phyloP scores from a whole-genome alignment of 2,888 invertebrate genomes.

The Chrysopilus asiliformis region DNA sequence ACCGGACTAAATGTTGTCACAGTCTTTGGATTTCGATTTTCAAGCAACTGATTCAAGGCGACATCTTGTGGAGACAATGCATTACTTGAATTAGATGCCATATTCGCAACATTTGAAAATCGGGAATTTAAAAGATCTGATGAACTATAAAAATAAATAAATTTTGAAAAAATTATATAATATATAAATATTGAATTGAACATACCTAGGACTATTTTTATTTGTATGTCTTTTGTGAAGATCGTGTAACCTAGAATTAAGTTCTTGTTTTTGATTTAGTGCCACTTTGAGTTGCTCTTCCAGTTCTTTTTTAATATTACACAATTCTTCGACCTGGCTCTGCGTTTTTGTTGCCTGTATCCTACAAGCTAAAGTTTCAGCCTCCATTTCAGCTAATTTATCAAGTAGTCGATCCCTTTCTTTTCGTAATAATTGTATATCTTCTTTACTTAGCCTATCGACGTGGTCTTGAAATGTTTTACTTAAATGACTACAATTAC shows the following conservation, averaged over 20 bases:
- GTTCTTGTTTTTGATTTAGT: conserved; percentile 42
- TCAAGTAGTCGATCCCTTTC: conserved; percentile 66
- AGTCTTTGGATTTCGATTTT: background rate
- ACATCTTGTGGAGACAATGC: background rate
- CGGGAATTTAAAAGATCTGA: conserved; percentile 31
- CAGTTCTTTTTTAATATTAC: conserved; percentile 43
- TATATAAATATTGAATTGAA: too few species aligned
- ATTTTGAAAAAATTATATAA: too few species aligned
- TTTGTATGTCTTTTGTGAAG: conserved; percentile 33
- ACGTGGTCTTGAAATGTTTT: conserved; percentile 30
- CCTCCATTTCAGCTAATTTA: conserved; percentile 62
- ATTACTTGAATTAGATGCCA: conserved; percentile 4
- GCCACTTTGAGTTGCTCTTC: conserved; percentile 46
- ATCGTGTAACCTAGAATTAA: conserved; percentile 44
- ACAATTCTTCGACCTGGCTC: conserved; percentile 46
- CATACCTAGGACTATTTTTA: conserved; percentile 34
- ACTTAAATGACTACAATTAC: conserved; percentile 13
- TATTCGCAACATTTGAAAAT: conserved; percentile 19
- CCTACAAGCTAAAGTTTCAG: conserved; percentile 53
- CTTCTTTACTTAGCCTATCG: conserved; percentile 35
- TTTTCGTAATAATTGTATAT: conserved; percentile 48
- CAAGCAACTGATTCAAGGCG: conserved; percentile 2
- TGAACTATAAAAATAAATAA: conserved; percentile 5
- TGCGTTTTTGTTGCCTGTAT: conserved; percentile 51
- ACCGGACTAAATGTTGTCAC: conserved; percentile 5